Percentiles rank a stretch among this genome's conserved stretches.
Evolutionary conservation across 2,113 vertebrate genomes (phyloP).

Genomic region (Bufo gargarizans): DNA sequence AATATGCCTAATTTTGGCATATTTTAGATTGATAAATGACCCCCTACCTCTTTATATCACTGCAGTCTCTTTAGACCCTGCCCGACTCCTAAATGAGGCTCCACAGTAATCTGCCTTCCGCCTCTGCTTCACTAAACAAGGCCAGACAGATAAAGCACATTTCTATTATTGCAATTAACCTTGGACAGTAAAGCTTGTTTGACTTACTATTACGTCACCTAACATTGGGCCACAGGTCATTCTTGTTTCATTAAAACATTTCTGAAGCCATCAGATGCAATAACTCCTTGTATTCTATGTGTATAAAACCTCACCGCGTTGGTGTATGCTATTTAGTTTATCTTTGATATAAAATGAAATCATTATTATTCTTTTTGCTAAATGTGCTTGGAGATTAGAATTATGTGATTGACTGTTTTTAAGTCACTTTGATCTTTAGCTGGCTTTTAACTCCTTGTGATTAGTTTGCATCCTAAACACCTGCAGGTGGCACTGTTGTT

Average conservation of each 20-base stretch:
- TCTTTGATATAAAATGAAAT: too few relatives aligned
- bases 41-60: neutral
- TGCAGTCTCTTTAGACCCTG: neutral
- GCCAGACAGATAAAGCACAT: conserved; percentile 20
- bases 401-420: too few relatives aligned
- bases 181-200: conserved; percentile 32
- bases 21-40: too few relatives aligned
- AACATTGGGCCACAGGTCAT: neutral
- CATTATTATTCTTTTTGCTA: too few relatives aligned
- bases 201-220: neutral
- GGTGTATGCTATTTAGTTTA: neutral
- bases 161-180: conserved; percentile 43
- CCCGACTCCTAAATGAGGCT: neutral
- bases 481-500: conserved; percentile 14
- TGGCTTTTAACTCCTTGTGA: neutral
- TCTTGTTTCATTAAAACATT: neutral
- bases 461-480: neutral
- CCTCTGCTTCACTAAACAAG: conserved; percentile 13
- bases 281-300: neutral
- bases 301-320: neutral
- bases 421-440: neutral
- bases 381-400: too few relatives aligned
- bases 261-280: neutral
- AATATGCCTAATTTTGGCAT: too few relatives aligned
- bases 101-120: conserved; percentile 30